Percentiles rank a stretch among this genome's conserved stretches.
phyloP scores from a whole-genome alignment of 2,888 invertebrate species.

The Hanleya hanleyi region DNA sequence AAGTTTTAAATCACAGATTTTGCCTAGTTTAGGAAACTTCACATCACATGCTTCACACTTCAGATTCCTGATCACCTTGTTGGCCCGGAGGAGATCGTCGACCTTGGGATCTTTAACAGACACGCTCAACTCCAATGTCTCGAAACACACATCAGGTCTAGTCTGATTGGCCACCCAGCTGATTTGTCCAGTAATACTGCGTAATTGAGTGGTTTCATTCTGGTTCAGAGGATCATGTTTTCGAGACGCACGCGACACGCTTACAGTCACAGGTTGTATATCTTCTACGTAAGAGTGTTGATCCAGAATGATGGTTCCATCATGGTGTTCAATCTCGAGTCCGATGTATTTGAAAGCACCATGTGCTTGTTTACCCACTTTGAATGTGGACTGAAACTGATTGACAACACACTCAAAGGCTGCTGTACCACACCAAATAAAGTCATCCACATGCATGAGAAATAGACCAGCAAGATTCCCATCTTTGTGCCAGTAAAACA shows the following conservation, averaged over 20 bases:
- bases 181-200: not conserved
- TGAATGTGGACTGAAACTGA: not conserved
- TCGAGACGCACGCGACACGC: not conserved
- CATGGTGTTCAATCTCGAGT: conserved; percentile 23
- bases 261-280: not conserved
- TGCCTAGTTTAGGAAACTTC: not conserved
- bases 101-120: not conserved
- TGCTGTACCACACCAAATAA: conserved; percentile 15
- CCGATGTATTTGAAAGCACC: conserved; percentile 33
- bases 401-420: conserved; percentile 8
- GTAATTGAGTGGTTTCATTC: not conserved
- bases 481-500: conserved; percentile 12
- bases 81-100: not conserved
- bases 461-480: not conserved
- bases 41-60: not conserved
- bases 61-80: not conserved
- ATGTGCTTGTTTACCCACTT: not conserved
- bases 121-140: not conserved
- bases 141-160: not conserved
- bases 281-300: conserved; percentile 8
- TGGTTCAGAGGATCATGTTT: not conserved
- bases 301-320: conserved; percentile 16
- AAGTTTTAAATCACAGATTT: conserved; percentile 6
- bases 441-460: conserved; percentile 19
- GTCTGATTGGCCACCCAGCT: not conserved